phyloP scores from a whole-genome alignment of 2,113 vertebrate genomes.

The Vidua chalybeata region DNA sequence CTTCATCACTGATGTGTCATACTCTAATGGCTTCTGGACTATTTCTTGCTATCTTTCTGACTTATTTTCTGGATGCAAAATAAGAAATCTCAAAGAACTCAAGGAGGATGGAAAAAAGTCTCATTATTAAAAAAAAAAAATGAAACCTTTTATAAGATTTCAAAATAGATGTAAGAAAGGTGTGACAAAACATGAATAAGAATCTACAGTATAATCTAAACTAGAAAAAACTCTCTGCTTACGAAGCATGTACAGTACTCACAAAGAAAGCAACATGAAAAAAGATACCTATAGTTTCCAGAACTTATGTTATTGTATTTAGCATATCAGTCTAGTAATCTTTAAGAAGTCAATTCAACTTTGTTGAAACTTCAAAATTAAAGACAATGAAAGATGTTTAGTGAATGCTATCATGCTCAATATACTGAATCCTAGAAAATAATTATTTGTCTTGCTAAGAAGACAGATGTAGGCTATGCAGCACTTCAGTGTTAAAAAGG shows the following conservation, averaged over 20 bases:
- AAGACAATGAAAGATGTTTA: slow-evolving; percentile 36
- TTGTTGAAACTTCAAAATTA: slow-evolving; percentile 15
- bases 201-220: neutral
- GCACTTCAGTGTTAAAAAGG: neutral
- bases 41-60: neutral
- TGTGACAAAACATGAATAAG: neutral
- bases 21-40: neutral
- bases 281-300: neutral
- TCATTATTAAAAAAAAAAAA: neutral
- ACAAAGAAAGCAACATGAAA: neutral
- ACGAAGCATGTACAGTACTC: neutral
- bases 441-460: slow-evolving; percentile 35
- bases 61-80: neutral
- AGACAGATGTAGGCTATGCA: neutral
- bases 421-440: slow-evolving; percentile 5
- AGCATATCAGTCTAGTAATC: neutral
- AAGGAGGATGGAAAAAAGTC: neutral
- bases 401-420: neutral
- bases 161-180: neutral
- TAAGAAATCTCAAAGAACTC: neutral
- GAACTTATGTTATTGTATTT: neutral
- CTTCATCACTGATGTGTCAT: neutral
- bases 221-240: neutral
- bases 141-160: neutral
- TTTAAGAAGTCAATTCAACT: neutral